A percentile compares a stretch with the other conserved stretches of the same genome.
phyloP scores from a whole-genome alignment of 2,113 vertebrate genomes.

The Brachyhypopomus occidentalis region DNA sequence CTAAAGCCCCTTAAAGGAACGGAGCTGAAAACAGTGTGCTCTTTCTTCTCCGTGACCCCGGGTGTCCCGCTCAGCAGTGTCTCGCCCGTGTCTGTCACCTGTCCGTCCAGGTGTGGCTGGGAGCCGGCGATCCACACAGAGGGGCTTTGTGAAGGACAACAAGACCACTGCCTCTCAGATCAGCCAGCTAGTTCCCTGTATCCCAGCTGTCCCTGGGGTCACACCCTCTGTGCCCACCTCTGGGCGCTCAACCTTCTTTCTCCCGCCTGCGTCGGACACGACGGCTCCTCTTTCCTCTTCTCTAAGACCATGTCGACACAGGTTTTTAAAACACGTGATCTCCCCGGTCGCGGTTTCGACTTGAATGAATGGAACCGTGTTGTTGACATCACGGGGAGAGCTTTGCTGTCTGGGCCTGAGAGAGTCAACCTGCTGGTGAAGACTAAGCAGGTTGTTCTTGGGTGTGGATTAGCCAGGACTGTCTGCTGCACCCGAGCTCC shows the following conservation, averaged over 20 bases:
- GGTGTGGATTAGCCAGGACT: too few species aligned
- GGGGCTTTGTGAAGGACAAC: constrained; percentile 55
- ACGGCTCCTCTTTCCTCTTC: constrained; percentile 28
- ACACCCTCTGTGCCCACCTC: background rate
- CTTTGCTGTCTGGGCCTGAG: constrained; percentile 18
- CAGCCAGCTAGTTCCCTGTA: constrained; percentile 27
- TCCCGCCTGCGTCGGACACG: constrained; percentile 19
- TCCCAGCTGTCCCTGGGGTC: constrained; percentile 37
- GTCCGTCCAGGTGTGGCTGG: constrained; percentile 55
- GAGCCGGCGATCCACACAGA: constrained; percentile 46
- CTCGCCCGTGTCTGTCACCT: constrained; percentile 49
- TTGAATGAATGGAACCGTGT: constrained; percentile 39
- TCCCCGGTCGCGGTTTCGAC: constrained; percentile 42
- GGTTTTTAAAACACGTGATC: constrained; percentile 51
- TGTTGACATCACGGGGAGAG: constrained; percentile 38
- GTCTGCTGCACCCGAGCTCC: too few species aligned
- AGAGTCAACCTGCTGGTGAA: constrained; percentile 5
- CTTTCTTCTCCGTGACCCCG: constrained; percentile 39
- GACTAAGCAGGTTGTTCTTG: background rate
- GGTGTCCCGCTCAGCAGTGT: constrained; percentile 26
- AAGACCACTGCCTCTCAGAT: constrained; percentile 44
- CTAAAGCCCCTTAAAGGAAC: constrained; percentile 33
- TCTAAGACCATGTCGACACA: constrained; percentile 40
- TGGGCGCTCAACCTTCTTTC: background rate
- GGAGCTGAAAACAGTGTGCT: constrained; percentile 31